Evolutionary conservation across 2,113 vertebrate species (phyloP).

Genomic region (Mellivora capensis): DNA sequence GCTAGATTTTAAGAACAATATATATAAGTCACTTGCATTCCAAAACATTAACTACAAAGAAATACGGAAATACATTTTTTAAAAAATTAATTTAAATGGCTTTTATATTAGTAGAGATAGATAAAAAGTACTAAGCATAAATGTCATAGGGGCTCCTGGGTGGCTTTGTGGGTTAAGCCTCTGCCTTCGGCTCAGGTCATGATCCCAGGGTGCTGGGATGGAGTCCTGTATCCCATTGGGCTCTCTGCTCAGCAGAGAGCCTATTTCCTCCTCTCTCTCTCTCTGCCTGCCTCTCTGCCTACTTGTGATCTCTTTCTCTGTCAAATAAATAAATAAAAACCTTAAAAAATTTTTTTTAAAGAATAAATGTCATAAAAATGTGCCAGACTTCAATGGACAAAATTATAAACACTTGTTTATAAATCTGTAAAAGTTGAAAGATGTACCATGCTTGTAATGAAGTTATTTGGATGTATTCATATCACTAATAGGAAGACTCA

Average conservation of each 20-base stretch:
- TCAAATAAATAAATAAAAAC: too few relatives aligned
- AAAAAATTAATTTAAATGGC: neutral
- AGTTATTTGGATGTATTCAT: neutral
- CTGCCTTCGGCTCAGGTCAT: too few relatives aligned
- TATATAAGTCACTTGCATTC: neutral
- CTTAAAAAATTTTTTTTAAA: too few relatives aligned
- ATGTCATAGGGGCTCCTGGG: neutral
- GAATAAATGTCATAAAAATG: neutral
- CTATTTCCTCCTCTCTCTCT: too few relatives aligned
- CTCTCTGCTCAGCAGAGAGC: too few relatives aligned
- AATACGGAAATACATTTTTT: neutral
- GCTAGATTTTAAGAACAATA: neutral
- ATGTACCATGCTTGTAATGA: neutral
- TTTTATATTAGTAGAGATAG: neutral
- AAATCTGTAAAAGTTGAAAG: neutral
- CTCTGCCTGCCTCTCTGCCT: too few relatives aligned
- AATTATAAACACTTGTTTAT: neutral
- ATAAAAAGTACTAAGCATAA: neutral
- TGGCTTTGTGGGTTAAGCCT: too few relatives aligned
- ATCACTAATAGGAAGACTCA: neutral
- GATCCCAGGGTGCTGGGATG: too few relatives aligned
- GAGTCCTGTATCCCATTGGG: too few relatives aligned
- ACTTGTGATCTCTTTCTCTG: too few relatives aligned
- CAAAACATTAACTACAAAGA: neutral
- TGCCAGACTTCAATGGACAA: neutral